Base-by-base conservation (phyloP, 1,140 invertebrate genomes). In the Danaus melanippus region DNA sequence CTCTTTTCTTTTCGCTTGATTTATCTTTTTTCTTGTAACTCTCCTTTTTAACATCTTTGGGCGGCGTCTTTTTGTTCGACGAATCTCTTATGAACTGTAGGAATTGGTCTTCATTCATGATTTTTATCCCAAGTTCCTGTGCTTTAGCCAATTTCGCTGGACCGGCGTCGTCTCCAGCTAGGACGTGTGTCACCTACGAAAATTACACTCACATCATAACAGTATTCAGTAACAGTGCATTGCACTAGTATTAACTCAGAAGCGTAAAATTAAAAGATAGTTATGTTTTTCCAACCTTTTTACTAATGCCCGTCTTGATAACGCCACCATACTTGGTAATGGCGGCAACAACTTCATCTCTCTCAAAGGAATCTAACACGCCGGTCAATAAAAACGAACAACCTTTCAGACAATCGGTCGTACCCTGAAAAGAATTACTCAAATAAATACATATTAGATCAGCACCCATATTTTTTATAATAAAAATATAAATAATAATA, bases 331-430 rank as follows among this genome's bases (percentile, higher is more conserved):
- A 95, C 63, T 92, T 91, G 56, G 91, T 91, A 21, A 97, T 92
- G 9, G 96, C 79, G 12, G 89, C 89, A 44, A 90, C 89, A 12
- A 92, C 90, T 69, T 97, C 95, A 40, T 96, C 93, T 32, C 93
- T 88, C 73, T 97, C 95, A 63, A 98, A 88, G 0, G 95, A 96
- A 74, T 97, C 96, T 9, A 97, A 86, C 6, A 97, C 93, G 12
- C 97, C 97, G 57, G 95, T 97, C 45, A 96, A 84, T 8, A 98
- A 82, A 80, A 98, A 97, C 21, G 91, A 93, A 60, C 94, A 79
- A 51, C 93, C 92, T 50, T 90, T 89, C 4, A 97, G 79, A 74
- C 95, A 96, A 73, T 91, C 88, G 12, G 92, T 89, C 55, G 89
- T 89, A 40, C 95, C 95, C 91, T 94, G 55, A 42, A 87, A 81